Conservation (phyloP, 2,797 vertebrate species). For the Menidia menidia region DNA sequence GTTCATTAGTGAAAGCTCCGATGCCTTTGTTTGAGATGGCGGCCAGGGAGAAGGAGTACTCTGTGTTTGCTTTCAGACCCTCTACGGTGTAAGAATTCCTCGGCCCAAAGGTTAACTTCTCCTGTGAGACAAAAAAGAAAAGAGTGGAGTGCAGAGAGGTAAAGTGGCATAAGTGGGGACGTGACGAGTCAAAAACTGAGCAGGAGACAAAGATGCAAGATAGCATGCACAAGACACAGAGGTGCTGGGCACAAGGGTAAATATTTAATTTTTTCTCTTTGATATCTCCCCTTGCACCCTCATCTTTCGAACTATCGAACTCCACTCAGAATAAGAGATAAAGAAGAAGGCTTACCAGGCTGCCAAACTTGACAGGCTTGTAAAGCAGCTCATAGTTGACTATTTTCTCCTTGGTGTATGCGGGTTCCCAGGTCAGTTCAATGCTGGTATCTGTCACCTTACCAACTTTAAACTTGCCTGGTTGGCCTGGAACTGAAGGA, state of each 20-base stretch:
- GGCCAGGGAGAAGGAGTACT: slow-evolving; percentile 95
- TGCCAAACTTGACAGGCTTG: slow-evolving; percentile 88
- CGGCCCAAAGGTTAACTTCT: slow-evolving; percentile 90
- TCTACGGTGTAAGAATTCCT: slow-evolving; percentile 89
- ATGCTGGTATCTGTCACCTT: slow-evolving; percentile 94
- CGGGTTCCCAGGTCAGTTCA: slow-evolving; percentile 91
- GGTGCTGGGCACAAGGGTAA: slow-evolving; percentile 28
- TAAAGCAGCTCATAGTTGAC: slow-evolving; percentile 95
- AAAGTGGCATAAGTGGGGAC: neutral
- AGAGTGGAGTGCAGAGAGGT: slow-evolving; percentile 38
- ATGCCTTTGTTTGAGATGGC: slow-evolving; percentile 95
- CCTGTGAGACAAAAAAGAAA: slow-evolving; percentile 73
- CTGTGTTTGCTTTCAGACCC: slow-evolving; percentile 94
- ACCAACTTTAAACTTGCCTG: slow-evolving; percentile 93
- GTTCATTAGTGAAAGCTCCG: slow-evolving; percentile 93
- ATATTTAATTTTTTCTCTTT: slow-evolving; percentile 50
- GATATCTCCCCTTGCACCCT: slow-evolving; percentile 29
- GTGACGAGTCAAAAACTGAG: slow-evolving; percentile 28
- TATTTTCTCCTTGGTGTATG: slow-evolving; percentile 91
- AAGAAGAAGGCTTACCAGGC: slow-evolving; percentile 83
- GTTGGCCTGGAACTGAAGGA: slow-evolving; percentile 91
- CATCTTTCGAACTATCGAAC: slow-evolving; percentile 17
- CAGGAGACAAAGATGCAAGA: slow-evolving; percentile 21
- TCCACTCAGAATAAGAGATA: slow-evolving; percentile 22
- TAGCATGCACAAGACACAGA: slow-evolving; percentile 34